Conservation (phyloP, 2,113 vertebrate species). For the Ginglymostoma cirratum region DNA sequence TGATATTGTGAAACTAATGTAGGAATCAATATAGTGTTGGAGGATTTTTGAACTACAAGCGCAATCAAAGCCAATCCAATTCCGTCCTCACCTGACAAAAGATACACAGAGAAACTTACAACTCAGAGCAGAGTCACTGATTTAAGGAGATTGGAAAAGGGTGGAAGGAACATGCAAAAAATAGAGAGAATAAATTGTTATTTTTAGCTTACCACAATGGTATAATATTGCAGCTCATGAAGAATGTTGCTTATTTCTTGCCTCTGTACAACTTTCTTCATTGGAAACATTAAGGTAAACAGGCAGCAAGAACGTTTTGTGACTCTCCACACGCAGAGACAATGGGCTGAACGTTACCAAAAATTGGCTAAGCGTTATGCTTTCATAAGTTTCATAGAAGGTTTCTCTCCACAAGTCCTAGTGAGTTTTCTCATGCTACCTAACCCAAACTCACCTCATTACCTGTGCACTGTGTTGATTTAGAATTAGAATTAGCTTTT, state of each 20-base stretch:
- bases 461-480: too few relatives aligned
- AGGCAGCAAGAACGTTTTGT: neutral
- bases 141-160: neutral
- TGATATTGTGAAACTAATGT: neutral
- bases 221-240: neutral
- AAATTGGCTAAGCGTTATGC: too few relatives aligned
- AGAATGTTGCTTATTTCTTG: neutral
- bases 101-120: neutral
- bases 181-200: neutral
- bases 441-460: too few relatives aligned
- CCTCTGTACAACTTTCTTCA: neutral
- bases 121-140: neutral
- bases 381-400: too few relatives aligned
- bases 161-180: neutral
- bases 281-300: neutral
- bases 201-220: neutral
- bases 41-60: neutral
- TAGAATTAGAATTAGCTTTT: too few relatives aligned
- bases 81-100: neutral
- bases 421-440: too few relatives aligned
- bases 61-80: neutral
- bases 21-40: neutral
- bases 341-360: neutral
- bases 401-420: too few relatives aligned
- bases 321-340: neutral